A percentile compares a stretch with the other conserved stretches of the same genome.
phyloP scores from a whole-genome alignment of 2,888 invertebrate genomes.

The Melinaea menophilus region DNA sequence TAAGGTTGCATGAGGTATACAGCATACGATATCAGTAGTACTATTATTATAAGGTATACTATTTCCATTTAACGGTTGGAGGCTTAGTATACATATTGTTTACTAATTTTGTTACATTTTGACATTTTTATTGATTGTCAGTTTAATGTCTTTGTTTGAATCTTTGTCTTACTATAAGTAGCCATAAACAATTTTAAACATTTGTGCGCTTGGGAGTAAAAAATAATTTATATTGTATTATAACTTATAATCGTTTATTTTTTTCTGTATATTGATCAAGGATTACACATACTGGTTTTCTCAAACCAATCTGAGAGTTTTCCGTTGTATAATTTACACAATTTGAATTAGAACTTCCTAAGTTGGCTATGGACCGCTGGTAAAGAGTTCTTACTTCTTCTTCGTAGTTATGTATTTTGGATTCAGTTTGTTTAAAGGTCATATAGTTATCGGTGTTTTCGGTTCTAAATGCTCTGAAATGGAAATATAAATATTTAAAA shows the following conservation, averaged over 20 bases:
- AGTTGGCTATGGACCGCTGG: slow-evolving; percentile 39
- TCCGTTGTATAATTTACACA: slow-evolving; percentile 47
- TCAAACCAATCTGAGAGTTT: slow-evolving; percentile 48
- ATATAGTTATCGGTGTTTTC: slow-evolving; percentile 60
- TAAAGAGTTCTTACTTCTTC: slow-evolving; percentile 50
- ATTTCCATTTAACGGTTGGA: slow-evolving; percentile 61
- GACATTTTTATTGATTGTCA: slow-evolving; percentile 15
- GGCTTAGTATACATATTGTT: slow-evolving; percentile 22
- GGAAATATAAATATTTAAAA: background rate
- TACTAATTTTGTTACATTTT: slow-evolving; percentile 36
- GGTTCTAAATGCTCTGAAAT: slow-evolving; percentile 57
- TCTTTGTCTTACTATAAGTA: too few species aligned
- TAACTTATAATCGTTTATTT: slow-evolving; percentile 49
- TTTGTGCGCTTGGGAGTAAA: too few species aligned
- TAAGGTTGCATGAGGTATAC: slow-evolving; percentile 62
- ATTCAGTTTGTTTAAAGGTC: slow-evolving; percentile 35
- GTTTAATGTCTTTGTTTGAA: background rate
- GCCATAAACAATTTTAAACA: background rate
- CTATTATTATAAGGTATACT: slow-evolving; percentile 53
- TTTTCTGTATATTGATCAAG: slow-evolving; percentile 52
- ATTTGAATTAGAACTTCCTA: slow-evolving; percentile 42
- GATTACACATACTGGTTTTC: slow-evolving; percentile 51
- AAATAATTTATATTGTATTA: background rate
- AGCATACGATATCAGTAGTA: slow-evolving; percentile 46
- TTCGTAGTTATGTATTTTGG: slow-evolving; percentile 50